Conservation (phyloP, 2,888 invertebrate species). For the Erebia ligea region DNA sequence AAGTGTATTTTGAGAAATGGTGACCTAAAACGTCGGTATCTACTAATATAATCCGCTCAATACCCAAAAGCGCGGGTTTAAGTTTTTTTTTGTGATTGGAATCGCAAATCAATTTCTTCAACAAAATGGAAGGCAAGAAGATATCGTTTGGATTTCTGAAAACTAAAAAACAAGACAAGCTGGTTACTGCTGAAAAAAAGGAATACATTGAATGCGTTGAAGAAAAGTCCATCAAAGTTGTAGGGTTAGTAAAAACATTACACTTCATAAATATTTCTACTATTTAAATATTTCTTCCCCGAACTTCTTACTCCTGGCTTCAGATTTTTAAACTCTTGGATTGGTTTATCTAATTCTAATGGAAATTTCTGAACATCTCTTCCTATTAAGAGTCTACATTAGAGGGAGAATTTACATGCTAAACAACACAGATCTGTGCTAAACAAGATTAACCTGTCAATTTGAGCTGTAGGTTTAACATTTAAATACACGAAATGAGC, state of each 20-base stretch:
- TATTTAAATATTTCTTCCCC: background rate
- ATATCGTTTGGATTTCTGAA: conserved; percentile 92
- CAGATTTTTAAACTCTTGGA: no score
- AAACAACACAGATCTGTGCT: no score
- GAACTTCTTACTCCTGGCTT: background rate
- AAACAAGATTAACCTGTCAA: no score
- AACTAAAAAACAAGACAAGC: conserved; percentile 75
- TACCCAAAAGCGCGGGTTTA: background rate
- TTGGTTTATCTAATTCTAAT: no score
- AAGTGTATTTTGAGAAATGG: background rate
- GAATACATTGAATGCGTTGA: conserved; percentile 91
- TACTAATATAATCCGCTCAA: background rate
- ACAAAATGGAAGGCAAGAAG: conserved; percentile 86
- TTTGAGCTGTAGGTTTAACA: no score
- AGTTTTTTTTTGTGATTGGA: background rate
- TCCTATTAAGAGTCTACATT: no score
- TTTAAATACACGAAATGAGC: no score
- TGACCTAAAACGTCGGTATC: conserved; percentile 3
- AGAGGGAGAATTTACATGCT: no score
- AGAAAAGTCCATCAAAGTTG: conserved; percentile 89
- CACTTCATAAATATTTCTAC: background rate
- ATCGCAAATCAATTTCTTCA: background rate
- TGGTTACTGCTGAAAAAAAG: conserved; percentile 75
- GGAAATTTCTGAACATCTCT: no score
- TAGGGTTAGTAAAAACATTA: conserved; percentile 83